Base-by-base conservation (phyloP, 23 tunicate genomes). In the Halocynthia aurantium region DNA sequence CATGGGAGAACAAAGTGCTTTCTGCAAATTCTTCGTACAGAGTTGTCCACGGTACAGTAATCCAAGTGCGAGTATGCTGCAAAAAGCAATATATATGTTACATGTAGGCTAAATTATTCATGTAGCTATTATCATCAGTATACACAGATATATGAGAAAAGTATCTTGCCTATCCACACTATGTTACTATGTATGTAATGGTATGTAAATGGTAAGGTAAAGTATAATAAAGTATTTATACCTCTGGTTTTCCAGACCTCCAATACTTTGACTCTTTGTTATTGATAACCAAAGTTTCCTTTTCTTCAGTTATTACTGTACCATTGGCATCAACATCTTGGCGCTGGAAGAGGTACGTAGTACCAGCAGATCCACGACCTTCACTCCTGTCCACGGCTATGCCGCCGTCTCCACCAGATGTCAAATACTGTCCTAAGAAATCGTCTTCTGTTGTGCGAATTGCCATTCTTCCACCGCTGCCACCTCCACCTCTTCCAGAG, bases 11-110 rank as follows among this genome's bases (percentile, higher is more conserved):
- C 12, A 68, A 58, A 0, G 80, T 56, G n/a, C 51, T 53, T 12
- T 76, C 15, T n/a, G 67, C 67, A 57, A 58, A 40, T 13, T 40
- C 80, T 22, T 57, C 80, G 22, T 76, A 76, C 69, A 76, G 80
- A 19, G 80, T 76, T 15, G 80, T 76, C 80, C 80, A 76, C 22
- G 80, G 80, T 54, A 76, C 67, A 53, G 53, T 76, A 6, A 76
- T 40, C 80, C 80, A 76, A 7, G 80, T 76, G 12, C 80, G 80
- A 8, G 61, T 68, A 22, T 76, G 69, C 80, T 76, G 51, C 22
- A 53, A 20, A 10, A 69, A 31, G 44, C 44, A 31, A 31, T 31
- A 31, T 31, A 31, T 1, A 31, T 31, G 44, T 31, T 31, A 31
- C 44, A 31, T 31, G 44, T 31, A 31, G 44, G n/a, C n/a, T n/a